phyloP scores from a whole-genome alignment of 2,888 invertebrate species.

The Melanostoma mellinum region DNA sequence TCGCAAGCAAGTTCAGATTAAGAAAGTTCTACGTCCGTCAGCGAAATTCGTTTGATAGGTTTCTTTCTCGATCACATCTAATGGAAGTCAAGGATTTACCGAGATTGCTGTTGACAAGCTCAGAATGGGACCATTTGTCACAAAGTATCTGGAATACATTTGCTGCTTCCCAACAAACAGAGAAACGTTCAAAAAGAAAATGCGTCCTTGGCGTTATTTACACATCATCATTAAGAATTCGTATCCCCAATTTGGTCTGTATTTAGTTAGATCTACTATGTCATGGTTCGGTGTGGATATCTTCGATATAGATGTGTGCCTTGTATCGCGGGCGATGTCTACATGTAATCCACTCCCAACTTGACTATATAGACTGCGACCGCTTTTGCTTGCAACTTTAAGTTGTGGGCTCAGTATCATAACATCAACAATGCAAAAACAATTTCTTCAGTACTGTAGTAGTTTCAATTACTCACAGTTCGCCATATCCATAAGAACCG shows the following conservation, averaged over 20 bases:
- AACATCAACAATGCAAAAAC: slow-evolving; percentile 97
- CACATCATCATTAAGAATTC: slow-evolving; percentile 86
- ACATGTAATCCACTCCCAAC: slow-evolving; percentile 89
- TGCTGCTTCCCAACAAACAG: slow-evolving; percentile 89
- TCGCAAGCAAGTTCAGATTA: slow-evolving; percentile 48
- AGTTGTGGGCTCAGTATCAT: slow-evolving; percentile 97
- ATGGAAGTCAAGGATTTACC: slow-evolving; percentile 87
- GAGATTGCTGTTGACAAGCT: slow-evolving; percentile 84
- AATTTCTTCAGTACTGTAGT: slow-evolving; percentile 94
- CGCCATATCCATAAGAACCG: slow-evolving; percentile 94
- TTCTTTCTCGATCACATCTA: slow-evolving; percentile 86
- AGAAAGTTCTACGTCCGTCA: slow-evolving; percentile 54
- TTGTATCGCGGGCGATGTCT: slow-evolving; percentile 87
- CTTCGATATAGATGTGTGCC: slow-evolving; percentile 98
- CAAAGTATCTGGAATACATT: slow-evolving; percentile 92
- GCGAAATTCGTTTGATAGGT: slow-evolving; percentile 83
- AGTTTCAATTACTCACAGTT: slow-evolving; percentile 89
- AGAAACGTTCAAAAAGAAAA: slow-evolving; percentile 91
- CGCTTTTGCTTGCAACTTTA: slow-evolving; percentile 94
- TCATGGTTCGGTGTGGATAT: slow-evolving; percentile 96
- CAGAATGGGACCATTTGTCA: slow-evolving; percentile 88
- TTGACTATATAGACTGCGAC: slow-evolving; percentile 94
- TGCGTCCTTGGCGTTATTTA: slow-evolving; percentile 91
- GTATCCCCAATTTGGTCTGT: slow-evolving; percentile 89
- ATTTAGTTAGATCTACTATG: slow-evolving; percentile 98